phyloP scores from a whole-genome alignment of 2,888 invertebrate genomes.

The Phengaris arion region DNA sequence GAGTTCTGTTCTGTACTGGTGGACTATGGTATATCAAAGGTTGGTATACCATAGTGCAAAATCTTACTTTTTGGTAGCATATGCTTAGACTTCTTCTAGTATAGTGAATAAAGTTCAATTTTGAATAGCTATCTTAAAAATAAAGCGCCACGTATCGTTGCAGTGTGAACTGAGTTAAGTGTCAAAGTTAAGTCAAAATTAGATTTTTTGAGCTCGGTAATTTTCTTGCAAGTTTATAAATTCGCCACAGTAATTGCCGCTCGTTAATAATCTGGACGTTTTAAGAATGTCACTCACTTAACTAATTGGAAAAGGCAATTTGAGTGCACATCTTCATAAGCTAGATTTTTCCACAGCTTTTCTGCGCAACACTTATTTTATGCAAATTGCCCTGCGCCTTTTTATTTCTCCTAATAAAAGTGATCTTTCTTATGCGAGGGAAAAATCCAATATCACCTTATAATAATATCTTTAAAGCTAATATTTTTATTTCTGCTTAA shows the following conservation, averaged over 20 bases:
- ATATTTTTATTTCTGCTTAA: constrained; percentile 11
- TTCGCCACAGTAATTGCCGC: neutral
- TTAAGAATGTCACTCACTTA: constrained; percentile 6
- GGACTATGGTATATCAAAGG: too few species aligned
- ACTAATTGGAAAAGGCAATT: neutral
- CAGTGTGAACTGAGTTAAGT: too few species aligned
- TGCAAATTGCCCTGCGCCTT: neutral
- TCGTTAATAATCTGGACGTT: neutral
- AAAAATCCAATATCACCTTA: constrained; percentile 3
- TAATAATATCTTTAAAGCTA: neutral
- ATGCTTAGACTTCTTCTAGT: too few species aligned
- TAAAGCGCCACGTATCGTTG: too few species aligned
- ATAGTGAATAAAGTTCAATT: too few species aligned
- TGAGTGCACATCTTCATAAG: neutral
- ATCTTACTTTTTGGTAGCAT: too few species aligned
- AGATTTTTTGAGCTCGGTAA: too few species aligned
- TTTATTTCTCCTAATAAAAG: constrained; percentile 8
- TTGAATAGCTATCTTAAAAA: too few species aligned
- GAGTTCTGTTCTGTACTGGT: too few species aligned
- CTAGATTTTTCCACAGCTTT: neutral
- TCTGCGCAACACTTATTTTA: constrained; percentile 1
- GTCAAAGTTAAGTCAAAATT: too few species aligned
- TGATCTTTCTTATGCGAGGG: neutral
- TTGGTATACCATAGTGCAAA: too few species aligned
- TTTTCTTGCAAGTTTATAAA: neutral